A percentile compares a stretch with the other conserved stretches of the same genome.
These are phyloP conservation scores for Petrocephalus sullivani DNA, from an alignment of 2,797 vertebrate species.

Conservation along the genomic window DNA sequence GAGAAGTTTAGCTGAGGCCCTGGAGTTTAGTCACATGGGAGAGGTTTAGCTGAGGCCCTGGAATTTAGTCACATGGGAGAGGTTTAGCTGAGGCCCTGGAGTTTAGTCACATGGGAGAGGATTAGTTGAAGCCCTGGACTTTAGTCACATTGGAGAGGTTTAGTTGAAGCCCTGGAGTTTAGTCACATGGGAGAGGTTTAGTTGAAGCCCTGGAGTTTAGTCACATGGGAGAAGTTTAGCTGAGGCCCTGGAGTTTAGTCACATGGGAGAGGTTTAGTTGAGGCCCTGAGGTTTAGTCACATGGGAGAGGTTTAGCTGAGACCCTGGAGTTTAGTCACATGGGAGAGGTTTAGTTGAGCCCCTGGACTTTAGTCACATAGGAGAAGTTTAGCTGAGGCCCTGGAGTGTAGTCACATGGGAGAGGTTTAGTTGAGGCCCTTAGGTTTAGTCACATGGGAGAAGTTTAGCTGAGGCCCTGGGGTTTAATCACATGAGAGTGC, in stretches of 20 bases:
- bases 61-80: no score
- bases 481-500: not conserved
- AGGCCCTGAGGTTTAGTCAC: no score
- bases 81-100: no score
- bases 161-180: not conserved
- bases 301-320: not conserved
- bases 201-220: no score
- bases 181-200: not conserved
- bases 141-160: not conserved
- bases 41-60: no score
- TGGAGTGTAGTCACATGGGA: not conserved
- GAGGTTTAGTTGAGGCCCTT: not conserved
- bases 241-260: no score
- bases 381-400: not conserved
- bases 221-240: no score
- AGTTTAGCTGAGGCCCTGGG: not conserved
- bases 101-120: not conserved
- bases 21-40: no score
- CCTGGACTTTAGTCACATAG: not conserved
- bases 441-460: not conserved
- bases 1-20: no score
- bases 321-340: not conserved
- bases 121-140: not conserved
- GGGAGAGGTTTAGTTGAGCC: not conserved
- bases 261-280: no score